Conservation (phyloP, 2,113 vertebrate species). For the Pedionomus torquatus region DNA sequence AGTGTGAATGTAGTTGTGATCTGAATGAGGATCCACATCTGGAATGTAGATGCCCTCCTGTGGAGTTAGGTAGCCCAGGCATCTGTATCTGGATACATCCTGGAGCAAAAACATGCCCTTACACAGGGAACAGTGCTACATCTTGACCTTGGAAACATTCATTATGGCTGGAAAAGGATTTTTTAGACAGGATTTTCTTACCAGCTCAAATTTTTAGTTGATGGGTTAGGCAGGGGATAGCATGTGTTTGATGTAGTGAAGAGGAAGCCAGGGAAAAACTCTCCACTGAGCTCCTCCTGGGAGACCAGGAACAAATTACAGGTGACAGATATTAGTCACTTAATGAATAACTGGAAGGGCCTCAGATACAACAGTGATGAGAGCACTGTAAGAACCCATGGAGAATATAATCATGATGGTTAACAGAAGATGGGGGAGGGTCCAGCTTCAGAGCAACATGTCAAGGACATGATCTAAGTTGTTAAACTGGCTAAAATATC, state of each 20-base stretch:
- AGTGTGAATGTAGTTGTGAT: not conserved
- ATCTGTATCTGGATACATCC: constrained; percentile 48
- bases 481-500: constrained; percentile 13
- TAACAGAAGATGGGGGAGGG: constrained; percentile 21
- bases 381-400: constrained; percentile 30
- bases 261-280: not conserved
- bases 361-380: constrained; percentile 48
- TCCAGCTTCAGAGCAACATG: constrained; percentile 9
- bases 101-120: not conserved
- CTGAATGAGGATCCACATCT: constrained; percentile 34
- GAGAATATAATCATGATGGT: constrained; percentile 28
- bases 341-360: constrained; percentile 14
- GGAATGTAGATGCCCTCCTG: constrained; percentile 53
- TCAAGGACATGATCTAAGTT: constrained; percentile 39
- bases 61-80: constrained; percentile 39
- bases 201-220: constrained; percentile 17
- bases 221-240: not conserved
- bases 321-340: not conserved
- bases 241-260: constrained; percentile 50
- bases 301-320: constrained; percentile 36
- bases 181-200: constrained; percentile 18
- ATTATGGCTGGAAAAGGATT: not conserved
- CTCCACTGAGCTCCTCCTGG: not conserved
- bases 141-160: constrained; percentile 48
- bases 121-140: not conserved